phyloP scores from a whole-genome alignment of 1,140 invertebrate species.

The Trichonephila inaurata region DNA sequence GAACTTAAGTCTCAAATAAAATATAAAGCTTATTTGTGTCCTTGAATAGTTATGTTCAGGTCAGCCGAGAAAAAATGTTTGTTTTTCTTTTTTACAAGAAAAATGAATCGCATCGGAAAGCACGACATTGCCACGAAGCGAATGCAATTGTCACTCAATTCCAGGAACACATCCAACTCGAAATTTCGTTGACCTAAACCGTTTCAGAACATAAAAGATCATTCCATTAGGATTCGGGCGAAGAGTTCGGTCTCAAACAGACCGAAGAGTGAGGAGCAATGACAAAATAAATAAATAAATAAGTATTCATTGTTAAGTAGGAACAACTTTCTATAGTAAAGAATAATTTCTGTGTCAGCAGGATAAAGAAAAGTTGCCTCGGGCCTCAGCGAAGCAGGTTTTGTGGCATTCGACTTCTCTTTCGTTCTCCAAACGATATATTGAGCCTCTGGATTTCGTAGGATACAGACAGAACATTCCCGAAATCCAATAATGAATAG shows the following conservation, averaged over 20 bases:
- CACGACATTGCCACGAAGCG: neutral
- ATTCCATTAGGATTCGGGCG: neutral
- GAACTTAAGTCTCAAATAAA: neutral
- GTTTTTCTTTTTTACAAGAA: neutral
- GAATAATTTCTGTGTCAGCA: constrained; percentile 73
- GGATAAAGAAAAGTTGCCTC: constrained; percentile 63
- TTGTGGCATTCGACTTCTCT: constrained; percentile 56
- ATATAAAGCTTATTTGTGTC: neutral
- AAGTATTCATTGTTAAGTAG: constrained; percentile 27
- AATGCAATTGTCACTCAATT: neutral
- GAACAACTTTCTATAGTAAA: constrained; percentile 62
- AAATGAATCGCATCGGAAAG: neutral
- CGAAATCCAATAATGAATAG: neutral
- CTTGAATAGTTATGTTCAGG: constrained; percentile 4
- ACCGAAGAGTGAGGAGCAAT: constrained; percentile 15
- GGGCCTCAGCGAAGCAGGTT: constrained; percentile 38
- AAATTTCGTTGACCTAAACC: constrained; percentile 28
- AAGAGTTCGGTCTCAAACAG: constrained; percentile 26
- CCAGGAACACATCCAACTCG: neutral
- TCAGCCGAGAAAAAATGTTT: neutral
- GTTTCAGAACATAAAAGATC: neutral
- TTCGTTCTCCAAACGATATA: constrained; percentile 21
- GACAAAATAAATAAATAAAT: constrained; percentile 8
- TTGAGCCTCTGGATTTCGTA: neutral
- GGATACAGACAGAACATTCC: neutral